Evolutionary conservation across 2,888 invertebrate genomes (phyloP), one percentile per base, ranked within the genome.

Genomic region (Aporophyla nigra): DNA sequence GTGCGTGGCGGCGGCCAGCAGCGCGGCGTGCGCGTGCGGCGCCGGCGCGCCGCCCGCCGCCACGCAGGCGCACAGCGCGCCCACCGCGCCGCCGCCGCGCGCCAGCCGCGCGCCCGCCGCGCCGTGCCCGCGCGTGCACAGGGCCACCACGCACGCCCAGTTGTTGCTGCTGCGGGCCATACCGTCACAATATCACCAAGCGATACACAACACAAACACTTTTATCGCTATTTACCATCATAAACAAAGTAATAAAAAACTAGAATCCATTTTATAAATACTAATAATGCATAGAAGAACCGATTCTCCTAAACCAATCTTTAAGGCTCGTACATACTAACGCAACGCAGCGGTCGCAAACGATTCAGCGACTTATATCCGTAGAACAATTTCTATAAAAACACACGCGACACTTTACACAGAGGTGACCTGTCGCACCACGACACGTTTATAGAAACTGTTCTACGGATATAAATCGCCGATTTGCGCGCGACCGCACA

Each of bases 141-240:
- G 98, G 86, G 98, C 98, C 62, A 99, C 96, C 82, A 99, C 97
- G 82, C 98, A 97, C 83, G 99, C 97, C 99, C 99, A 99, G 80
- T 98, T 98, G 91, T 98, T 97, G 93, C 98, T 88, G 0, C 87
- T 98, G 89, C 1, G 1, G 9, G 10, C 0, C 0, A 1, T 10
- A 16, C 7, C 9, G 21, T 0, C 7, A 1, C n/a, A 6, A 12
- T 5, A 12, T 5, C 0, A 46, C 3, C 1, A 16, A 33, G 0
- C 1, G 10, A 5, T 16, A 21, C 12, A 5, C 5, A 5, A n/a
- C 1, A 7, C 4, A 6, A 19, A 5, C 27, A 5, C 2, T 27
- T 59, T 27, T 5, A 59, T 27, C 5, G 7, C 19, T 58, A 16
- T 9, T 5, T 14, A 14, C 5, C 2, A 16, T 56, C 16, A 14